A percentile compares a stretch with the other conserved stretches of the same genome.
Evolutionary conservation across 2,113 vertebrate genomes (phyloP).

Genomic region (Neotragus moschatus): DNA sequence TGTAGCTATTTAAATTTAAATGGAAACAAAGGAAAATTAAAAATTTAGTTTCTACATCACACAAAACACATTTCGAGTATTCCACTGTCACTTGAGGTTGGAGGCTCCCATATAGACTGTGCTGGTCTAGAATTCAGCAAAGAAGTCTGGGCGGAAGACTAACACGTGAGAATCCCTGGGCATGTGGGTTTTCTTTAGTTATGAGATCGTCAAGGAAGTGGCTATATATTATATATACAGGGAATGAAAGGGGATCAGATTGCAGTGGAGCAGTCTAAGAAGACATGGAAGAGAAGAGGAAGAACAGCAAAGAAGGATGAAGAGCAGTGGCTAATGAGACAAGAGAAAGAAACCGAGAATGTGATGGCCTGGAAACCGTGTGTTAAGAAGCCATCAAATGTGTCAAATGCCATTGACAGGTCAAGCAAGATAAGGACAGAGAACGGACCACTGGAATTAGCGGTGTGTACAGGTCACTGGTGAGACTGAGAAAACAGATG

Average conservation of each 20-base stretch:
- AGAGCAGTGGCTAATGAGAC: not conserved
- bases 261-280: not conserved
- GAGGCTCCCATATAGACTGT: not conserved
- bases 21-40: not conserved
- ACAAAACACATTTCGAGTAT: not conserved
- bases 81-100: not conserved
- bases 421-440: constrained; percentile 25
- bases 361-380: not conserved
- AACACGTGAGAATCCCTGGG: not conserved
- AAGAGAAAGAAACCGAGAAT: not conserved
- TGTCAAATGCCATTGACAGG: not conserved
- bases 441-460: not conserved
- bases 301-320: not conserved
- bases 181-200: not conserved
- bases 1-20: not conserved
- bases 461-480: not conserved
- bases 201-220: not conserved
- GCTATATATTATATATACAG: not conserved
- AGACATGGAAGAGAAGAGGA: not conserved
- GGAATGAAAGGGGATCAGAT: not conserved
- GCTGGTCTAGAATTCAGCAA: not conserved
- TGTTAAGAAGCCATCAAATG: not conserved
- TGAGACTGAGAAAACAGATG: not conserved
- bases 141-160: not conserved
- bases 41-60: not conserved